phyloP scores from a whole-genome alignment of 1,140 invertebrate species.

The Tachypleus tridentatus region DNA sequence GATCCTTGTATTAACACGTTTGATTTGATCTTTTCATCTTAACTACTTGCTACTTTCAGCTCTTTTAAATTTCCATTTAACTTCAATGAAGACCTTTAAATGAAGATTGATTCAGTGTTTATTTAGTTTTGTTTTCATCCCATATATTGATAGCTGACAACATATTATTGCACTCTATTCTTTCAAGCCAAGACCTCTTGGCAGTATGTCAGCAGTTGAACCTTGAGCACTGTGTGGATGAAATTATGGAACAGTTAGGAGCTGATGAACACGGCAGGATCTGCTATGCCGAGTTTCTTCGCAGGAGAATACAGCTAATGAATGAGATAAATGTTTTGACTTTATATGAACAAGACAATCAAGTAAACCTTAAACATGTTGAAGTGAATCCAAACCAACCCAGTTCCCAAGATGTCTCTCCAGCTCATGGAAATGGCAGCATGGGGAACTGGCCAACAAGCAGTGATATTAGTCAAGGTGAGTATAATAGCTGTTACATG shows the following conservation, averaged over 20 bases:
- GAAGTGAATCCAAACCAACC: not conserved
- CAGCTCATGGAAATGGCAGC: constrained; percentile 18
- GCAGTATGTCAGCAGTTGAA: constrained; percentile 50
- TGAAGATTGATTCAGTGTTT: too few relatives aligned
- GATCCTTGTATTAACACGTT: too few relatives aligned
- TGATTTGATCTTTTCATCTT: too few relatives aligned
- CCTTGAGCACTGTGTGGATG: constrained; percentile 50
- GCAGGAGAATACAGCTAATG: constrained; percentile 43
- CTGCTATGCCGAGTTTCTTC: constrained; percentile 52
- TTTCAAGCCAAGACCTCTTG: constrained; percentile 48
- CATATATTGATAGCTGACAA: too few relatives aligned
- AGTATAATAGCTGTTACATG: too few relatives aligned
- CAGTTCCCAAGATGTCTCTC: constrained; percentile 13
- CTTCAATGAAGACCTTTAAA: too few relatives aligned
- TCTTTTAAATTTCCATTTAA: too few relatives aligned
- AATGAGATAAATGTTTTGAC: constrained; percentile 46
- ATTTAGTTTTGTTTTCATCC: too few relatives aligned
- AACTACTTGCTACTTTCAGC: too few relatives aligned
- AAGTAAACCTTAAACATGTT: not conserved
- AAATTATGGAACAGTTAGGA: constrained; percentile 51
- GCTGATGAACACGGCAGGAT: constrained; percentile 49
- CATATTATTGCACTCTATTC: constrained; percentile 24
- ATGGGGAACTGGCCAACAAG: constrained; percentile 44
- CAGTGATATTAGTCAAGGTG: constrained; percentile 51
- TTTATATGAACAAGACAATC: constrained; percentile 17